These are phyloP conservation scores for Plectrocnemia conspersa DNA, from an alignment of 1,140 invertebrate species.

Conservation along the genomic window DNA sequence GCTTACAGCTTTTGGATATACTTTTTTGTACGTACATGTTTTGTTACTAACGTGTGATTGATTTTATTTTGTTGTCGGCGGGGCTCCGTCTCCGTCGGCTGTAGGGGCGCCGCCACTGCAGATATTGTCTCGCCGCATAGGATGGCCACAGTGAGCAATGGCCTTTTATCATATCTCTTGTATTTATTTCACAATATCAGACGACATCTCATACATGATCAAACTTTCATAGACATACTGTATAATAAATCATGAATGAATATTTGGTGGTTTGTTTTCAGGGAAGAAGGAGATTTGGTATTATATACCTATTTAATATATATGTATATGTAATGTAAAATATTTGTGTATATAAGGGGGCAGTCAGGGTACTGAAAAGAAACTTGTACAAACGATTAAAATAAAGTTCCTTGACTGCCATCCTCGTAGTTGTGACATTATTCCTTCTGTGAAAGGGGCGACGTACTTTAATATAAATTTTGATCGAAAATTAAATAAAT, in stretches of 20 bases:
- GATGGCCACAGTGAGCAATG: slow-evolving; percentile 29
- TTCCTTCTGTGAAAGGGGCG: slow-evolving; percentile 55
- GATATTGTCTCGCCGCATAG: slow-evolving; percentile 25
- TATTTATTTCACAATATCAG: slow-evolving; percentile 37
- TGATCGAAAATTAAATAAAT: slow-evolving; percentile 48
- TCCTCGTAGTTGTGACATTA: slow-evolving; percentile 53
- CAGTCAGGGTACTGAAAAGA: slow-evolving; percentile 43
- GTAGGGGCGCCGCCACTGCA: slow-evolving; percentile 38
- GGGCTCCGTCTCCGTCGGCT: slow-evolving; percentile 8
- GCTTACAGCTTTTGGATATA: slow-evolving; percentile 53
- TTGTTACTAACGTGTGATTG: slow-evolving; percentile 53
- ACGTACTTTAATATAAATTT: slow-evolving; percentile 50
- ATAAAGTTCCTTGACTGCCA: slow-evolving; percentile 49
- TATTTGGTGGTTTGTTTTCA: slow-evolving; percentile 51
- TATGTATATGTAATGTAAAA: slow-evolving; percentile 41
- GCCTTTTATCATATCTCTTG: slow-evolving; percentile 35
- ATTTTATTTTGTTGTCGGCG: slow-evolving; percentile 40
- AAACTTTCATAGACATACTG: slow-evolving; percentile 39
- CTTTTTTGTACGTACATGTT: slow-evolving; percentile 53
- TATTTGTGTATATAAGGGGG: slow-evolving; percentile 44
- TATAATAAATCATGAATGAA: slow-evolving; percentile 45
- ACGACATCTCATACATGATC: slow-evolving; percentile 48
- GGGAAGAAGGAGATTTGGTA: slow-evolving; percentile 46
- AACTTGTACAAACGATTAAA: slow-evolving; percentile 29
- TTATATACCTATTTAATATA: slow-evolving; percentile 27